Evolutionary conservation across 92 coral and sea anemone genomes (phyloP).

Genomic region (Heliopora coerulea): DNA sequence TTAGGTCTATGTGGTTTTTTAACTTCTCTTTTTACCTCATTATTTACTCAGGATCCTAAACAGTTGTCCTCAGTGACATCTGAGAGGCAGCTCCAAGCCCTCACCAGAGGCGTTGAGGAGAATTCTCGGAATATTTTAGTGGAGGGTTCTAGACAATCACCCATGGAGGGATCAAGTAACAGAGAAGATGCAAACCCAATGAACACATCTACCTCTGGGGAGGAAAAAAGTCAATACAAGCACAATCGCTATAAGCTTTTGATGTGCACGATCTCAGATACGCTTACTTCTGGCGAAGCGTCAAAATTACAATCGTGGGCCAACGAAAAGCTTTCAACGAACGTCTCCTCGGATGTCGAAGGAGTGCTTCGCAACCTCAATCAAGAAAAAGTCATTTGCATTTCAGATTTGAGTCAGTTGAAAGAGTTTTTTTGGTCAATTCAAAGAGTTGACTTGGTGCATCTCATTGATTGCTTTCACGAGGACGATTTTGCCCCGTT

Average conservation of each 20-base stretch:
- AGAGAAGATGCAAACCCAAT: background rate
- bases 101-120: too few species aligned
- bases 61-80: too few species aligned
- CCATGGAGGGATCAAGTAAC: background rate
- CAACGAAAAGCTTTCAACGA: background rate
- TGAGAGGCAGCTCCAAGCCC: too few species aligned
- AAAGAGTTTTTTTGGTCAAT: constrained; percentile 2
- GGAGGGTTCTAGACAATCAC: too few species aligned
- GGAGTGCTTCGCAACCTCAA: background rate
- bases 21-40: too few species aligned
- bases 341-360: background rate
- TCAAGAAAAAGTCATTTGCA: constrained; percentile 10
- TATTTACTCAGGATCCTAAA: too few species aligned
- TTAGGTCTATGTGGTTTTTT: too few species aligned
- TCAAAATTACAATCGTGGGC: background rate
- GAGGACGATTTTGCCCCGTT: background rate
- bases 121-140: too few species aligned
- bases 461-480: constrained; percentile 14
- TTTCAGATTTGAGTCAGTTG: background rate
- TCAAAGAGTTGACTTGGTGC: constrained; percentile 18
- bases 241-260: background rate
- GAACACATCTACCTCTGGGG: background rate
- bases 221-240: background rate
- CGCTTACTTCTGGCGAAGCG: background rate
- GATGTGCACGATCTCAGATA: background rate